Conservation (phyloP, 2,888 invertebrate genomes). For the Cactoblastis cactorum region DNA sequence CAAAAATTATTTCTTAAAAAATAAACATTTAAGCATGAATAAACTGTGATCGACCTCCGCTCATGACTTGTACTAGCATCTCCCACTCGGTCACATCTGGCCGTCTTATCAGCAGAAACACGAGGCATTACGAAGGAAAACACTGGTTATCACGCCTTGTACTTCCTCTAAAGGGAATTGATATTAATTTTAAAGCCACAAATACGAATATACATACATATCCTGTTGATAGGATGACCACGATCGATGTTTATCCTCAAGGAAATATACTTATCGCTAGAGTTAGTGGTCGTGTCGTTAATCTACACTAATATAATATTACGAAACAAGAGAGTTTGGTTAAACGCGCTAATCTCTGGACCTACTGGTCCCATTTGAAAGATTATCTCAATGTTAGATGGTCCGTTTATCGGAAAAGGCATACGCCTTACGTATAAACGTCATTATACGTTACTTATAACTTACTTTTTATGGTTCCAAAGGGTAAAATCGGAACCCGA, state of each 20-base stretch:
- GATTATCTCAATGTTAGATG: no score
- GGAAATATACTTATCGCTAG: background rate
- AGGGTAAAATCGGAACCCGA: no score
- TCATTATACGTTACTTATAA: no score
- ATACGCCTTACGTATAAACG: no score
- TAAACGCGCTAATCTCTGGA: no score
- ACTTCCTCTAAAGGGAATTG: conserved; percentile 44
- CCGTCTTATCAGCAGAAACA: conserved; percentile 64
- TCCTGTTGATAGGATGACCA: conserved; percentile 26
- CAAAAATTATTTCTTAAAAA: no score
- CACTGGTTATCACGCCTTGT: conserved; percentile 54
- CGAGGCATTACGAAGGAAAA: conserved; percentile 63
- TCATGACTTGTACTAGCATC: background rate
- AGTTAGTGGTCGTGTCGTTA: background rate
- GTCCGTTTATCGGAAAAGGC: no score
- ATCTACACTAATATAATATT: background rate
- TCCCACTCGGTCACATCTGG: conserved; percentile 50
- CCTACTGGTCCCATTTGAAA: no score
- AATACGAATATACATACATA: no score
- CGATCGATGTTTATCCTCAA: background rate
- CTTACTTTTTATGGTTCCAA: no score
- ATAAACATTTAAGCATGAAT: no score
- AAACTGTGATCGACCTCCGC: background rate
- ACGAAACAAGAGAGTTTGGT: no score
- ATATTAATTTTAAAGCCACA: conserved; percentile 18